Evolutionary conservation across 2,888 invertebrate genomes (phyloP), one percentile per base, ranked within the genome.

Genomic region (Trachelus stipa): DNA sequence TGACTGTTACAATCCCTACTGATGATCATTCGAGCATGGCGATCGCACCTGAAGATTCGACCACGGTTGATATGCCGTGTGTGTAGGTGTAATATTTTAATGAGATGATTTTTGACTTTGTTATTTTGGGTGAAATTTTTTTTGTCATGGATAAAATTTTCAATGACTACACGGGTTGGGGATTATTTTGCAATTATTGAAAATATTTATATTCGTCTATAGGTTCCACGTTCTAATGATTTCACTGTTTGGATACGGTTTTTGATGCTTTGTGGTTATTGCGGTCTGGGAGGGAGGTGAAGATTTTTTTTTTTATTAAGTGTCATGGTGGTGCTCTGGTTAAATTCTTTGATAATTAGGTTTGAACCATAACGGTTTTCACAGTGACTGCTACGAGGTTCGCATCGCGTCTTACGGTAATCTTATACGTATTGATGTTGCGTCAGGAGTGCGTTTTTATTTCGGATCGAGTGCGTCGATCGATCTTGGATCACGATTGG

Each of bases 181-280:
- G 40, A 40, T 15, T 40, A 12, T 37, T 37, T 37, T 1, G 1
- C 4, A 15, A 37, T 37, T 37, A 1, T 15, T 4, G 37, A 1
- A 37, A 15, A 37, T 37, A 56, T 23, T 23, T 56, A 56, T 15
- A 56, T 23, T 56, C 9, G 56, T 56, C 56, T 9, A 23, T 56
- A 23, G 15, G 23, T 56, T 56, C 9, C 9, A 9, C 2, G 56
- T 23, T 23, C 9, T 56, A 1, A 23, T 23, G 40, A 15, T 1
- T 40, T 40, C 40, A 23, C 15, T 40, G 6, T 6, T 56, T 56
- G 23, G 56, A 56, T 56, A 9, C 56, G 56, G 56, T 56, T 23
- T 9, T 6, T 9, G 23, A 56, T 56, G 23, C 56, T 56, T 73
- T 76, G 77, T 12, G 77, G 77, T 82, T 81, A 81, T 77, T 78